Evolutionary conservation across 2,888 invertebrate genomes (phyloP).

Genomic region (Allygus modestus): DNA sequence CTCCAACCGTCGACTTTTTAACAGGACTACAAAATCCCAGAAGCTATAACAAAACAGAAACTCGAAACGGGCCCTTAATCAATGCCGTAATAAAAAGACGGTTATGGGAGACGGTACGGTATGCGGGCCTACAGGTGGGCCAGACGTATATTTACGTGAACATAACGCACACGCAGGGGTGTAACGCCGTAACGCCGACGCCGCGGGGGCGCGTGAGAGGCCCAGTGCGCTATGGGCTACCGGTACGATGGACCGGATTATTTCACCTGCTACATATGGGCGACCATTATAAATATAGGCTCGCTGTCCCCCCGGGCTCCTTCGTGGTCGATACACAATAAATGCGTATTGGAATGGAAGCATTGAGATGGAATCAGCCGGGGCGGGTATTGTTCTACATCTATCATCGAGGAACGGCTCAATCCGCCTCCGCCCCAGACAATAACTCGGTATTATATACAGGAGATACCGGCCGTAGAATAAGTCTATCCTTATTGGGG

Average conservation of each 20-base stretch:
- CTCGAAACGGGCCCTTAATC: conserved; percentile 10
- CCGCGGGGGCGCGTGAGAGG: conserved; percentile 24
- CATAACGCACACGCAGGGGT: conserved; percentile 38
- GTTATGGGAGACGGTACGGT: conserved; percentile 19
- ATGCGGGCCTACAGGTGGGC: conserved; percentile 23
- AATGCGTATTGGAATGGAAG: conserved; percentile 30
- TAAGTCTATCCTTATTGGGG: too few relatives aligned
- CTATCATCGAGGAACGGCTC: conserved; percentile 19
- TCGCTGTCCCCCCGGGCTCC: not conserved
- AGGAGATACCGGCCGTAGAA: too few relatives aligned
- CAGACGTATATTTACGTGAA: conserved; percentile 14
- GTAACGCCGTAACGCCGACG: conserved; percentile 18
- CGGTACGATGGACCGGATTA: not conserved
- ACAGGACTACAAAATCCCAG: not conserved
- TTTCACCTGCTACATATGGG: not conserved
- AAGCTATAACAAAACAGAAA: conserved; percentile 15
- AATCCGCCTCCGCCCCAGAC: conserved; percentile 9
- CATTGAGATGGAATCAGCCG: conserved; percentile 7
- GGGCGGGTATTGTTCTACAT: conserved; percentile 14
- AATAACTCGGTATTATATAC: too few relatives aligned
- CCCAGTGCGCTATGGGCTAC: conserved; percentile 18
- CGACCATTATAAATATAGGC: conserved; percentile 25
- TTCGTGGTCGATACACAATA: conserved; percentile 11
- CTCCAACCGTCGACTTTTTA: too few relatives aligned
- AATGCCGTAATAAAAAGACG: conserved; percentile 24